Evolutionary conservation across 2,797 vertebrate genomes (phyloP), one percentile per base, ranked within the genome.

Genomic region (Necrosyrtes monachus): DNA sequence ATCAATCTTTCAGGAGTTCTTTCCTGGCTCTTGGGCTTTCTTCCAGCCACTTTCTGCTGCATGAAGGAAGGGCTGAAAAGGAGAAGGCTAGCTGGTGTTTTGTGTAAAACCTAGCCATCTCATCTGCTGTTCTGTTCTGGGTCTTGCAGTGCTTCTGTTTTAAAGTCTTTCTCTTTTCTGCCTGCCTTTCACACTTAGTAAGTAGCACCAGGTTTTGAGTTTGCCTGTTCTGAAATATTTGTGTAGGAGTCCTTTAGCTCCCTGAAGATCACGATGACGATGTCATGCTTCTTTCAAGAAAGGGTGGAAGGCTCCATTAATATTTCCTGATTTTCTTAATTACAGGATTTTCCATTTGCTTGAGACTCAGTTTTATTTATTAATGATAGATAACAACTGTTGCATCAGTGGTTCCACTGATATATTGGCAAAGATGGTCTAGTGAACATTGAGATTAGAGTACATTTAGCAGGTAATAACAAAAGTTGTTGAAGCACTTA

Each of bases 401-500:
- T 83, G 10, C 22, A 65, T 46, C 35, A 28, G 12, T 57, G 16
- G 5, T 78, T 92, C 50, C 41, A 69, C 31, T 16, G 11, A 75
- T 83, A 84, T 7, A 10, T 59, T 69, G 22, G 35, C 50, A 81
- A 86, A 91, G 95, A 92, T 45, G 35, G 35, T 78, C 85, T 70
- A 81, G 20, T 93, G 78, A 95, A 82, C 30, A 39, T 11, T 93
- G 67, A 94, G 46, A 75, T 82, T 88, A 39, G 43, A 67, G 70
- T 83, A 48, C 53, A 65, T 17, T 13, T 56, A 86, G 60, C 73
- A 91, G 25, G 85, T 56, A 96, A 92, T 78, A 84, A 94, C 35
- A 65, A 65, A 92, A 85, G 41, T 84, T 92, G 77, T 93, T 82
- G 37, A 75, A 94, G 25, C 48, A 92, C 80, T 94, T 75, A 94